These are phyloP conservation scores for Polydrusus cervinus DNA, from an alignment of 2,888 invertebrate genomes.

Conservation along the genomic window DNA sequence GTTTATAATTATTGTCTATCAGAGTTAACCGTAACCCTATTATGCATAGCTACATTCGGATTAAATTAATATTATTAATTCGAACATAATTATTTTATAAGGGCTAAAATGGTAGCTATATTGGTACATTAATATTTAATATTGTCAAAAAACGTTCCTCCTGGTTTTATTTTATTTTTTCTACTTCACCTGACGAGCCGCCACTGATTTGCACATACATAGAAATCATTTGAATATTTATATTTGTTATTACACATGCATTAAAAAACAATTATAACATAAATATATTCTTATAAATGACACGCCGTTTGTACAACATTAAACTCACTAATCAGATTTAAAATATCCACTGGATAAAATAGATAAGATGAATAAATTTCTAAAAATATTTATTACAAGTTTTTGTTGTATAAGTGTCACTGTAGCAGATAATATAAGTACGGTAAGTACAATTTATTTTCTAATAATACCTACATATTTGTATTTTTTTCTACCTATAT, in stretches of 20 bases:
- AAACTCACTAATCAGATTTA: neutral
- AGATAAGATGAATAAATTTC: neutral
- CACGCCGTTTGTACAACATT: neutral
- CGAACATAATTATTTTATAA: too few relatives aligned
- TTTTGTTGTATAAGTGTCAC: neutral
- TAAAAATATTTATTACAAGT: neutral
- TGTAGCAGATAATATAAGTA: neutral
- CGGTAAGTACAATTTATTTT: neutral
- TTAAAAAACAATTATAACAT: neutral
- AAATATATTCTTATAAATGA: neutral
- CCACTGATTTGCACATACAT: too few relatives aligned
- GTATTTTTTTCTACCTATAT: neutral
- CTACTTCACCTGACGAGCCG: too few relatives aligned
- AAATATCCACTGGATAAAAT: neutral
- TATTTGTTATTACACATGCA: neutral
- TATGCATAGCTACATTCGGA: too few relatives aligned
- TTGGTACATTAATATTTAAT: too few relatives aligned
- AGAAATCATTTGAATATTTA: too few relatives aligned
- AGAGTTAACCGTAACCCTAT: too few relatives aligned
- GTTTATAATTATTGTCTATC: too few relatives aligned
- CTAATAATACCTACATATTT: neutral
- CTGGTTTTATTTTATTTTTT: too few relatives aligned
- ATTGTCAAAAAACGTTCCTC: too few relatives aligned
- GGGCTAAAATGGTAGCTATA: too few relatives aligned
- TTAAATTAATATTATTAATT: too few relatives aligned